Percentiles rank a stretch among this genome's conserved stretches.
Conservation (phyloP, 2,113 vertebrate species). For the Excalfactoria chinensis region DNA sequence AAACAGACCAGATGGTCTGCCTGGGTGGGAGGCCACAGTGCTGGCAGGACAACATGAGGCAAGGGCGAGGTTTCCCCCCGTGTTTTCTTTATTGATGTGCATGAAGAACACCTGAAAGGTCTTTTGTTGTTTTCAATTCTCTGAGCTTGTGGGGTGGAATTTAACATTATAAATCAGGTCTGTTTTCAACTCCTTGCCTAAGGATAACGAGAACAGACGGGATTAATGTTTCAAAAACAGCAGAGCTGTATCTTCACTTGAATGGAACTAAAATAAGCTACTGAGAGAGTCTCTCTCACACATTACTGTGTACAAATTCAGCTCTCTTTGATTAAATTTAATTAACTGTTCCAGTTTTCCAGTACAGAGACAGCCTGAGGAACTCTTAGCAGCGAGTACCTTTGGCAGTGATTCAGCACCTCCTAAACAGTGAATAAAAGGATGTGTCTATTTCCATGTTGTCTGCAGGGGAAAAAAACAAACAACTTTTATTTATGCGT, state of each 20-base stretch:
- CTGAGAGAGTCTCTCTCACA: background rate
- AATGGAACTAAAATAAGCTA: background rate
- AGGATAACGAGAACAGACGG: background rate
- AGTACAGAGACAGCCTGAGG: background rate
- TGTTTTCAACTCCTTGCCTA: background rate
- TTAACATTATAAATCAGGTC: background rate
- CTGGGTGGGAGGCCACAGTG: background rate
- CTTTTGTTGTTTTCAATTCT: background rate
- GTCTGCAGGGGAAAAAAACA: background rate
- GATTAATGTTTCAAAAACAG: background rate
- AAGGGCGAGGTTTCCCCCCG: background rate
- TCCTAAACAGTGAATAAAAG: slow-evolving; percentile 3
- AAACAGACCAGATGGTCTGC: background rate
- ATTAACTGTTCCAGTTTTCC: background rate
- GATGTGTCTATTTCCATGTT: slow-evolving; percentile 5
- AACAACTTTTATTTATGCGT: slow-evolving; percentile 30
- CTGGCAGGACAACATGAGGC: background rate
- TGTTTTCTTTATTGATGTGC: background rate
- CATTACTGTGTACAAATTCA: background rate
- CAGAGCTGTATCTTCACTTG: background rate
- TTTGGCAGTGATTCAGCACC: background rate
- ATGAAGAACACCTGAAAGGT: background rate
- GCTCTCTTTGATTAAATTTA: background rate
- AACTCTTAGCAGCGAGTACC: background rate
- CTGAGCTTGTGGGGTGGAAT: background rate